Evolutionary conservation across 2,113 vertebrate species (phyloP).

Genomic region (Raphicerus campestris): DNA sequence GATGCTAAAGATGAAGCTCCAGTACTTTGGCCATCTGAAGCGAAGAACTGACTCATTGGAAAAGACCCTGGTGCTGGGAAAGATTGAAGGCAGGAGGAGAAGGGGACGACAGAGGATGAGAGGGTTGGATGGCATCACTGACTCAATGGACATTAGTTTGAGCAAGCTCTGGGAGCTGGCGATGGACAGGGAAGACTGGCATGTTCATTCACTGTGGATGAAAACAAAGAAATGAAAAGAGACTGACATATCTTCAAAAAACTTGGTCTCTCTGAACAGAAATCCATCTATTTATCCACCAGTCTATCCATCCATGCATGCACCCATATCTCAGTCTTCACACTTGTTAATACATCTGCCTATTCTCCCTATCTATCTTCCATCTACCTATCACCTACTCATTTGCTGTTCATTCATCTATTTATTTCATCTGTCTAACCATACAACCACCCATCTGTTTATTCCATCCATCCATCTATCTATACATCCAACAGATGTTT

Average conservation of each 20-base stretch:
- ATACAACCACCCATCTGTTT: too few relatives aligned
- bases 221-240: conserved; percentile 29
- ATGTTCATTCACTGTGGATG: neutral
- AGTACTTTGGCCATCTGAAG: neutral
- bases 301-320: neutral
- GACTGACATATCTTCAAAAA: neutral
- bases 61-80: neutral
- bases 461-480: neutral
- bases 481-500: neutral
- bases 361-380: neutral
- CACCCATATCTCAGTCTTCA: neutral
- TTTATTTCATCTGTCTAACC: neutral
- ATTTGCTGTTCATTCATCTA: neutral
- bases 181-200: too few relatives aligned
- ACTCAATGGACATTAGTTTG: too few relatives aligned
- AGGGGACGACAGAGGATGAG: neutral
- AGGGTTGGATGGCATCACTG: neutral
- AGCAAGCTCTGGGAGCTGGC: too few relatives aligned
- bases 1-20: neutral
- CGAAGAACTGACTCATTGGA: neutral
- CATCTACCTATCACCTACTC: too few relatives aligned
- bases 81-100: neutral
- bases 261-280: neutral
- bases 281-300: neutral
- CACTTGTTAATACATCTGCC: neutral